phyloP scores from a whole-genome alignment of 2,797 vertebrate species.

The Pseudotriccus pelzelni region DNA sequence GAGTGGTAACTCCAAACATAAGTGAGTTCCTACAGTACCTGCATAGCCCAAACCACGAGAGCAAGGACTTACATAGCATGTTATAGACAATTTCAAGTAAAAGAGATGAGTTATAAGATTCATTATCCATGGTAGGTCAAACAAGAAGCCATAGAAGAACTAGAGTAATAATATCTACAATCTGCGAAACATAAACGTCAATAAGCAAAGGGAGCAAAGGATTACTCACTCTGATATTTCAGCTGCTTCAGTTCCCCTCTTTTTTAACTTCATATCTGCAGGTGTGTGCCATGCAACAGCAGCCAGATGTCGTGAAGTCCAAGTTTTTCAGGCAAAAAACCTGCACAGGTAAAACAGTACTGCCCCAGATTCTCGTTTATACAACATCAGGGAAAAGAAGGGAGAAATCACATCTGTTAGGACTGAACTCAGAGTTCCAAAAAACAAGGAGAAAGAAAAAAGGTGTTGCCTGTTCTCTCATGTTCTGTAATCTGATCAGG shows the following conservation, averaged over 20 bases:
- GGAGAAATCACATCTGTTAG: not conserved
- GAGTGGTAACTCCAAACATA: not conserved
- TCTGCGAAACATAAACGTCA: not conserved
- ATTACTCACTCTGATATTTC: not conserved
- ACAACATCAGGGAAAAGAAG: not conserved
- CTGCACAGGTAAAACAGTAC: not conserved
- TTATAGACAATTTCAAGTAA: accelerated
- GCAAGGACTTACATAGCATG: not conserved
- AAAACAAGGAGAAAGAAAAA: not conserved
- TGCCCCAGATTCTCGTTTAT: not conserved
- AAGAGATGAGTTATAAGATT: not conserved
- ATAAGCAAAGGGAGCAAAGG: not conserved
- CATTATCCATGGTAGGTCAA: accelerated
- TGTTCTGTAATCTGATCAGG: not conserved
- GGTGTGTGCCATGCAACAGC: not conserved
- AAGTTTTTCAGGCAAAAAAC: not conserved
- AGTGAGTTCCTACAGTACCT: not conserved
- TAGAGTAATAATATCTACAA: not conserved
- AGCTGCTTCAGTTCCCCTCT: not conserved
- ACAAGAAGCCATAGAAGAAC: not conserved
- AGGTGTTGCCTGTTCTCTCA: not conserved
- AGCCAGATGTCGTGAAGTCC: not conserved
- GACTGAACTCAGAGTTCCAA: not conserved
- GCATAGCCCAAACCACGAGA: not conserved
- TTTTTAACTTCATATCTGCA: not conserved